Base-by-base conservation (phyloP, 2,797 vertebrate species). In the Cyclura pinguis region DNA sequence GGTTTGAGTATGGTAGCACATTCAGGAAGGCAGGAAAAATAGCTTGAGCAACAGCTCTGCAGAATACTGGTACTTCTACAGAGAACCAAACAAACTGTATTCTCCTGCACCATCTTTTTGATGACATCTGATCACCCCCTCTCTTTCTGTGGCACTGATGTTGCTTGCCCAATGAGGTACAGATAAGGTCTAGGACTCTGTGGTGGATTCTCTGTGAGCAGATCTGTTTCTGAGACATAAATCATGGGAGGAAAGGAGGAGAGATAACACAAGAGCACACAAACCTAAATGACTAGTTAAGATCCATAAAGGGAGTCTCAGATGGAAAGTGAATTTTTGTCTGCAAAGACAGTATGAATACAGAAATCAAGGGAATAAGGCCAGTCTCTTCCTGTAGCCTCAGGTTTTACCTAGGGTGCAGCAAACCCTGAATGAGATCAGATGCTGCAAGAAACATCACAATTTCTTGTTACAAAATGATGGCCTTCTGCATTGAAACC, bases 91-190 rank as follows among this genome's bases (percentile, higher is more conserved):
- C 1, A 5, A 47, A 2, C 29, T 77, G 64, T 76, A 9, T 32
- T 55, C 18, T 69, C 27, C 59, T 89, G 35, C 10, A 80, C 16
- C 55, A 64, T 2, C 10, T 52, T 87, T 90, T 52, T n/a, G 18
- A 74, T 52, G 64, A 86, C 10, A 87, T 77, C 35, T 76, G n/a
- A 87, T n/a, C 20, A 32, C 55, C 69, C 42, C 18, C 47, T 90
- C 77, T 52, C 52, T 81, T 81, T 86, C 64, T 82, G 69, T 86
- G 84, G 67, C 50, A 86, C 3, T 86, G 85, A 64, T 52, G 9
- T 20, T 73, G 76, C 52, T 62, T 81, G 27, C 35, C 73, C 38
- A 3, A 2, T 27, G 29, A 47, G 20, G 67, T 81, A 38, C 62
- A 73, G 27, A 80, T 59, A 55, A 86, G 52, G 10, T 24, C 52